Conservation (phyloP, 2,797 vertebrate species). For the Typhlichthys subterraneus region DNA sequence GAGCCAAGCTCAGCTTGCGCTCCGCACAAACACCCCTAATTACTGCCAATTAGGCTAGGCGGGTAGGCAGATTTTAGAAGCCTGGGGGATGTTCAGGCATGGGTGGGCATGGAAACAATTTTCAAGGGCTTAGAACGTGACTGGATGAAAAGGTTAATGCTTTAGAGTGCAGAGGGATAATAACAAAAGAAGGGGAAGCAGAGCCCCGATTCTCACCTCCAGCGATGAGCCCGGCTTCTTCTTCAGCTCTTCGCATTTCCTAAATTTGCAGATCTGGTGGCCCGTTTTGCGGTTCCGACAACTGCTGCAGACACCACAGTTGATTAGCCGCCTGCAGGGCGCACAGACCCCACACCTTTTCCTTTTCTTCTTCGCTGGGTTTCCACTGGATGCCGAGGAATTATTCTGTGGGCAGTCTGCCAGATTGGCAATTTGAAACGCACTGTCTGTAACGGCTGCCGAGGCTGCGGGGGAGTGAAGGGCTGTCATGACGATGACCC, state of each 20-base stretch:
- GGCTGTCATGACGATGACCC: constrained; percentile 99
- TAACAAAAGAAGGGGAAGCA: constrained; percentile 75
- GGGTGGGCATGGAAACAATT: constrained; percentile 85
- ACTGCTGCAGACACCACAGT: constrained; percentile 99
- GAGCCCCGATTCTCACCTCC: constrained; percentile 88
- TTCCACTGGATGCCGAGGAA: constrained; percentile 87
- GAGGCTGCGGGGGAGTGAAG: constrained; percentile 97
- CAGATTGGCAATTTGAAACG: constrained; percentile 99
- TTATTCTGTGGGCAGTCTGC: constrained; percentile 98
- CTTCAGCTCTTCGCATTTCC: constrained; percentile 99
- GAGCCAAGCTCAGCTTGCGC: constrained; percentile 85
- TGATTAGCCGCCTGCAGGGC: constrained; percentile 98
- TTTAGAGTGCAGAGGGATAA: constrained; percentile 78
- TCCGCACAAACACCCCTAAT: constrained; percentile 86
- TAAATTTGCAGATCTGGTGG: constrained; percentile 99
- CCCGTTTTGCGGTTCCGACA: constrained; percentile 99
- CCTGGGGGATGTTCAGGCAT: constrained; percentile 82
- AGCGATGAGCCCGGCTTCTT: constrained; percentile 97
- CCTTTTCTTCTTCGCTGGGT: constrained; percentile 98
- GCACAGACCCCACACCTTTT: constrained; percentile 97
- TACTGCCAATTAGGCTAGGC: constrained; percentile 87
- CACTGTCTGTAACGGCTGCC: constrained; percentile 96
- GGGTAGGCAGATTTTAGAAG: constrained; percentile 86
- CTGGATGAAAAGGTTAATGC: constrained; percentile 87
- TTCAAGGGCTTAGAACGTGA: constrained; percentile 86